phyloP scores from a whole-genome alignment of 2,797 vertebrate species.

The Acanthurus leucopareius region DNA sequence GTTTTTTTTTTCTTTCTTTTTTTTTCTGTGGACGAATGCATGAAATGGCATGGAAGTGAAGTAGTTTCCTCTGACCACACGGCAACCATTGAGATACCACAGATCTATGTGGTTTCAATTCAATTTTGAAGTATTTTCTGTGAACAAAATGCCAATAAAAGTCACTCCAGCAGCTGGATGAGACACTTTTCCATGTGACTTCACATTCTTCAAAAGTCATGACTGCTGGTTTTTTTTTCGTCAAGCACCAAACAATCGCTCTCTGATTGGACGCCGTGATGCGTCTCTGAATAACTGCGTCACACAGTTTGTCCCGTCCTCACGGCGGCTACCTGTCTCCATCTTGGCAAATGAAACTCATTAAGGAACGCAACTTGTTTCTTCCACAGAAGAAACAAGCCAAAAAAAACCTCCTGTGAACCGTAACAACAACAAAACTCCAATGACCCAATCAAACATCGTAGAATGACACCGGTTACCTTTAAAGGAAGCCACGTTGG shows the following conservation, averaged over 20 bases:
- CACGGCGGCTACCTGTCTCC: background rate
- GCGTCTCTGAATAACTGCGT: background rate
- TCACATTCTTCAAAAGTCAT: background rate
- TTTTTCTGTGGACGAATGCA: background rate
- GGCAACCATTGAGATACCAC: background rate
- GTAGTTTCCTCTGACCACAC: background rate
- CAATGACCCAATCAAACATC: background rate
- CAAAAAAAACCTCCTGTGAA: background rate
- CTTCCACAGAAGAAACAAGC: background rate
- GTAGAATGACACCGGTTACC: background rate
- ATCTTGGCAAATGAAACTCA: background rate
- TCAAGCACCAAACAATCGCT: background rate
- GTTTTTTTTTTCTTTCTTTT: conserved; percentile 7
- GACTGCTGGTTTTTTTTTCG: background rate
- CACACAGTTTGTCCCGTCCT: no score
- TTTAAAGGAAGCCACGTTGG: background rate
- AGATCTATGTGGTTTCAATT: background rate
- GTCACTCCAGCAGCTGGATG: no score
- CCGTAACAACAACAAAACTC: background rate
- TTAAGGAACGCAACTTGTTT: background rate
- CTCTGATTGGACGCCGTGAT: background rate
- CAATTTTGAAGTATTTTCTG: background rate
- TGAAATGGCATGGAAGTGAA: background rate
- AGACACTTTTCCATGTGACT: no score
- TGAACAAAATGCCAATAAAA: no score